Evolutionary conservation across 1,140 invertebrate genomes (phyloP), one percentile per base, ranked within the genome.

Genomic region (Maniola jurtina): DNA sequence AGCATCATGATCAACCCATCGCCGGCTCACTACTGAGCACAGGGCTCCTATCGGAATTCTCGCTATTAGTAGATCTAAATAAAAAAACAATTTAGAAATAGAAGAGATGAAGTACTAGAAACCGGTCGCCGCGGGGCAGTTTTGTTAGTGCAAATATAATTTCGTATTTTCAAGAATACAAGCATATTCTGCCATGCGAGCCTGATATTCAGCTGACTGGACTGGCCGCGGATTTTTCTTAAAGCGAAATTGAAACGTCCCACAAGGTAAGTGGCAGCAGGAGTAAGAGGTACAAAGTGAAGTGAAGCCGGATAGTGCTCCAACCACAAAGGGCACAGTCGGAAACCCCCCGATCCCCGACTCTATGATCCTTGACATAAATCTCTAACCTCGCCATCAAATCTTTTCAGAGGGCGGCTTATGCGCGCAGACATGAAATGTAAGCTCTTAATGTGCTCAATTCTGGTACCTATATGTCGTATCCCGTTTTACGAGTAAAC

Each of bases 351-450:
- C 83, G 84, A 88, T 88, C 81, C 80, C 82, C 76, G 76, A 73
- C 80, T 88, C 77, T 90, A 90, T 90, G 86, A 86, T 90, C 88
- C 86, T 90, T 90, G 88, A 90, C 86, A 90, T 89, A 88, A 90
- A 90, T 88, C 86, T 90, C 86, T 88, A 88, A 90, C 88, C 81
- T 80, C 84, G 80, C 85, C 86, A 84, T 90, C 86, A 90, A 90
- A 90, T 90, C 86, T 90, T 88, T 88, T 88, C 84, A 83, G 80
- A 81, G 77, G 75, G 83, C 77, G 79, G 86, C 86, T 88, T 88
- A 88, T 77, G 77, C 77, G 75, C 77, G 78, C 79, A 87, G 82
- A 87, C 81, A 83, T 76, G 84, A 86, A 89, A 84, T 77, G 81
- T 86, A 85, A 80, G 79, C 81, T 82, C 73, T 84, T 88, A 87